These are phyloP conservation scores for Anodontia alba DNA, from an alignment of 2,888 invertebrate species.

Conservation along the genomic window DNA sequence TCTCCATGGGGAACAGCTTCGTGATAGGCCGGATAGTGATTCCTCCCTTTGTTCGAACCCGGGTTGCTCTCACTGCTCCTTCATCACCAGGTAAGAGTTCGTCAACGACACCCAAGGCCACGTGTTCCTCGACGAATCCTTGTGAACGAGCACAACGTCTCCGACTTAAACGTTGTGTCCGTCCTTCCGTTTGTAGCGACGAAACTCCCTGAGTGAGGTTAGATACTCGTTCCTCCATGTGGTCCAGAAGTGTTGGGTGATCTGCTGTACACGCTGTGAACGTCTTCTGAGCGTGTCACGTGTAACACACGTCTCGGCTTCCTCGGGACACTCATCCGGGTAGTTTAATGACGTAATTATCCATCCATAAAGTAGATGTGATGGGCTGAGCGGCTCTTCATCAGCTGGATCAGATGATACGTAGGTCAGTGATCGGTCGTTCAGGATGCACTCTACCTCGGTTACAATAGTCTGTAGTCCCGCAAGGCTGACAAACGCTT, in stretches of 20 bases:
- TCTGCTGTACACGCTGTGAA: conserved; percentile 5
- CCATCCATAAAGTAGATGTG: not conserved
- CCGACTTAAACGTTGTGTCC: not conserved
- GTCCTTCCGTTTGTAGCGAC: not conserved
- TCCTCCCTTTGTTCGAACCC: conserved; percentile 1
- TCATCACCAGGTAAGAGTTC: conserved; percentile 3
- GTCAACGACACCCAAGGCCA: not conserved
- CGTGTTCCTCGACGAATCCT: not conserved
- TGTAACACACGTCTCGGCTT: not conserved
- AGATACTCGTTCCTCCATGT: too few species aligned
- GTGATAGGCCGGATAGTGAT: not conserved
- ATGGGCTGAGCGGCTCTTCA: not conserved
- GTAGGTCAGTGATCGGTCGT: conserved; percentile 4
- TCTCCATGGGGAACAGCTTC: not conserved
- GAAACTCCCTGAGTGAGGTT: too few species aligned
- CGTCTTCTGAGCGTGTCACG: not conserved
- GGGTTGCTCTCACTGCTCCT: not conserved
- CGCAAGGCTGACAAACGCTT: too few species aligned
- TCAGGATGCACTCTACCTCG: conserved; percentile 3
- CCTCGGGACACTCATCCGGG: not conserved
- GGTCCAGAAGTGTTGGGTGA: not conserved
- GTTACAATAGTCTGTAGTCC: not conserved
- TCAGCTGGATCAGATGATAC: not conserved
- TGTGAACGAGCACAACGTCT: not conserved
- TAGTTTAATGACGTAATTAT: not conserved